Conservation (phyloP, 2,113 vertebrate species). For the Egretta garzetta region DNA sequence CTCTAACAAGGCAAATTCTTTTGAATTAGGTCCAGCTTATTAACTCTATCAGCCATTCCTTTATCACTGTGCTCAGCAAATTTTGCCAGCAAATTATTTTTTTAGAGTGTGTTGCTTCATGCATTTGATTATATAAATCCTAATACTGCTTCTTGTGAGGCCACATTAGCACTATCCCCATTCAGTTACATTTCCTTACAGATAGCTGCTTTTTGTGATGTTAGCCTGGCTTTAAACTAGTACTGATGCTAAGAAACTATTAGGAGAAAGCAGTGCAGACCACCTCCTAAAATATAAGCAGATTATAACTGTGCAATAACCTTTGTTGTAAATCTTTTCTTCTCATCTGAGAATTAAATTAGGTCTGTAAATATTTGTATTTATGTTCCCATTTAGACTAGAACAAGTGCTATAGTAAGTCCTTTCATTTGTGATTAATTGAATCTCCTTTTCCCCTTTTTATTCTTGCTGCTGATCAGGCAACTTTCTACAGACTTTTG, state of each 20-base stretch:
- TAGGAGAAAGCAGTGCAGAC: neutral
- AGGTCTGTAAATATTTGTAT: neutral
- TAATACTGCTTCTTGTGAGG: neutral
- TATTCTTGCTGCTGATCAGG: neutral
- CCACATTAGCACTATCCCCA: neutral
- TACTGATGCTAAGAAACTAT: neutral
- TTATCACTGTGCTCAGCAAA: neutral
- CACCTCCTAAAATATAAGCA: neutral
- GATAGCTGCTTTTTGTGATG: neutral
- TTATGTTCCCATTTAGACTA: neutral
- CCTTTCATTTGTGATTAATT: neutral
- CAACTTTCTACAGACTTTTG: neutral
- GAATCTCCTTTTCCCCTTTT: neutral
- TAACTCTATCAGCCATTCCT: neutral
- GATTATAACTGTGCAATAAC: neutral
- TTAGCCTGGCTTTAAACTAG: neutral
- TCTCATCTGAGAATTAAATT: neutral
- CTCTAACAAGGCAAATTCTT: neutral
- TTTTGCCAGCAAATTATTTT: neutral
- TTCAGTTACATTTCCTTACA: neutral
- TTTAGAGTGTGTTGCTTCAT: neutral
- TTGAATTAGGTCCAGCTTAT: neutral
- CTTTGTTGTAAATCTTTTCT: neutral
- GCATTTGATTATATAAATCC: neutral
- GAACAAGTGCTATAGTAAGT: neutral